These are phyloP conservation scores for Zygothrica quintamaculata DNA, from an alignment of 2,888 invertebrate species.

Conservation along the genomic window DNA sequence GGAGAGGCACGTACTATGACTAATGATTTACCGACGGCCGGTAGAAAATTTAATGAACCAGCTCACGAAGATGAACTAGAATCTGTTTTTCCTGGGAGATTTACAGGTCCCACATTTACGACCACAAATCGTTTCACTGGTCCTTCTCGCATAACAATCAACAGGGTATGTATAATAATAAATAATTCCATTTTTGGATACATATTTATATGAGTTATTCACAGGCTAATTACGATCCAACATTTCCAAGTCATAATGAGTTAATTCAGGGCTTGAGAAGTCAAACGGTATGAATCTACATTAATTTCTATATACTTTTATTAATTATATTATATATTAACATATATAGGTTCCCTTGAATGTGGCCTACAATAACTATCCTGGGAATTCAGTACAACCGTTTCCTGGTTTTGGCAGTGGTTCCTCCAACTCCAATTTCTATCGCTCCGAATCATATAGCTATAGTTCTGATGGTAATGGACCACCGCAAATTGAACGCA, in stretches of 20 bases:
- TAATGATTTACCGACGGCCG: neutral
- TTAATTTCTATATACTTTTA: too few relatives aligned
- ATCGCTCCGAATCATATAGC: constrained; percentile 61
- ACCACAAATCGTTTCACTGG: too few relatives aligned
- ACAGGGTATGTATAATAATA: too few relatives aligned
- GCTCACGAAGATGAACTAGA: too few relatives aligned
- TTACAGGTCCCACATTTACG: too few relatives aligned
- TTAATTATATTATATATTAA: neutral
- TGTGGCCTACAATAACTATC: neutral
- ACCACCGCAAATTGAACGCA: constrained; percentile 47
- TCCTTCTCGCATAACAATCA: too few relatives aligned
- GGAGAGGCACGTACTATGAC: constrained; percentile 4
- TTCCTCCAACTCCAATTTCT: constrained; percentile 50
- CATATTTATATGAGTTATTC: too few relatives aligned
- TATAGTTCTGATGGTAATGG: constrained; percentile 54
- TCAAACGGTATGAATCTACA: constrained; percentile 12
- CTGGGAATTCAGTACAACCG: neutral
- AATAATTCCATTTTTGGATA: too few relatives aligned
- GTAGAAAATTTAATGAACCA: neutral
- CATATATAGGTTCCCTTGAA: constrained; percentile 16
- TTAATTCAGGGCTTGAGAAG: neutral
- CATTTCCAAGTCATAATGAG: too few relatives aligned
- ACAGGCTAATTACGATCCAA: too few relatives aligned
- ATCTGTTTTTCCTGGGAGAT: too few relatives aligned
- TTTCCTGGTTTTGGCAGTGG: constrained; percentile 6